Conservation (phyloP, 37 sponge, comb jelly and placozoan genomes). For the Crambe crambe region DNA sequence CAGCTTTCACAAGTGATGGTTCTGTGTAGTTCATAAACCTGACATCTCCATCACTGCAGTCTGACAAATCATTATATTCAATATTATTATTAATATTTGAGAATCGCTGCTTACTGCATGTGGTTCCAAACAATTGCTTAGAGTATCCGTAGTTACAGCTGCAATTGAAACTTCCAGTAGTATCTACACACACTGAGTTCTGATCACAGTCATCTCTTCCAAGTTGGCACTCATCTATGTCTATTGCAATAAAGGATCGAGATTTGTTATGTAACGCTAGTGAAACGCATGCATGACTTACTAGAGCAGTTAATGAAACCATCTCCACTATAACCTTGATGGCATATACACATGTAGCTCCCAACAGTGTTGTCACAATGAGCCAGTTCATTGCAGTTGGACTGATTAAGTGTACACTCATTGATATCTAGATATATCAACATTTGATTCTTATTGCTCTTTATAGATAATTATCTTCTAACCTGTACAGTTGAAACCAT, state of each 20-base stretch:
- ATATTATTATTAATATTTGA: background rate
- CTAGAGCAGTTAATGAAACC: constrained; percentile 20
- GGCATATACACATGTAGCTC: constrained; percentile 45
- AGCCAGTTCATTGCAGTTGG: background rate
- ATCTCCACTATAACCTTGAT: constrained; percentile 39
- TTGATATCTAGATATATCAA: constrained; percentile 5
- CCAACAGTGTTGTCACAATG: constrained; percentile 56
- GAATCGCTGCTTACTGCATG: background rate
- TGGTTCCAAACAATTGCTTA: constrained; percentile 2
- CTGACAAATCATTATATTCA: background rate
- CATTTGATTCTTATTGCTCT: background rate
- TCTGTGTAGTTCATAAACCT: constrained; percentile 17
- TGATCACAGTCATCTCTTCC: constrained; percentile 18
- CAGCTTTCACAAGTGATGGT: background rate
- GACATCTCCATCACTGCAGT: constrained; percentile 20
- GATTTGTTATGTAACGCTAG: background rate
- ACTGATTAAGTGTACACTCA: constrained; percentile 13
- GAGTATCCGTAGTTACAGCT: constrained; percentile 24
- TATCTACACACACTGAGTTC: constrained; percentile 11
- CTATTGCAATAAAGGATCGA: background rate
- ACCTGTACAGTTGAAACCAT: background rate
- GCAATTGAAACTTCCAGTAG: background rate
- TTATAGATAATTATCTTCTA: background rate
- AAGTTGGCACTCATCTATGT: constrained; percentile 26
- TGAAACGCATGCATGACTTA: background rate